phyloP scores from a whole-genome alignment of 2,797 vertebrate genomes.

The Phoebastria nigripes region DNA sequence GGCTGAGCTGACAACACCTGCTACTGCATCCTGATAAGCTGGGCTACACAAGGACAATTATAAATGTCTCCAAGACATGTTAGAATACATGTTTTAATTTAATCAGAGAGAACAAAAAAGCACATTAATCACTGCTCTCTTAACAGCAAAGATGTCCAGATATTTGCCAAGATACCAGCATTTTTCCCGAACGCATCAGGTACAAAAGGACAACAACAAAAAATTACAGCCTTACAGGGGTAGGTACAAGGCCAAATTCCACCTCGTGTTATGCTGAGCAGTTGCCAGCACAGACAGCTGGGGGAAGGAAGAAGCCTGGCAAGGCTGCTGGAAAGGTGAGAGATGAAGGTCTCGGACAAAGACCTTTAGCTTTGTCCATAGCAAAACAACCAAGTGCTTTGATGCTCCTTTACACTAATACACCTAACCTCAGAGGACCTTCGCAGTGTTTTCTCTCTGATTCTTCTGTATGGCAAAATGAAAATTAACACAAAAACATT shows the following conservation, averaged over 20 bases:
- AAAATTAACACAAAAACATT: neutral
- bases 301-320: neutral
- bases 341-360: neutral
- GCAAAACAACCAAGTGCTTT: neutral
- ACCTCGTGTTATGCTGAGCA: neutral
- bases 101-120: conserved; percentile 58
- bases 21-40: conserved; percentile 46
- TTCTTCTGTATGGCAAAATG: neutral
- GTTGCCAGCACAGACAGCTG: conserved; percentile 30
- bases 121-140: conserved; percentile 62
- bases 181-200: neutral
- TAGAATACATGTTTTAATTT: conserved; percentile 60
- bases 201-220: conserved; percentile 52
- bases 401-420: neutral
- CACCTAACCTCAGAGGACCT: neutral
- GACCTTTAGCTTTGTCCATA: neutral
- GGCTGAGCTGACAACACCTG: conserved; percentile 47
- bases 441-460: neutral
- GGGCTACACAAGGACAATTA: conserved; percentile 59
- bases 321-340: neutral
- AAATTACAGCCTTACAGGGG: conserved; percentile 6
- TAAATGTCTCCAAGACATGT: conserved; percentile 57
- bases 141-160: conserved; percentile 50
- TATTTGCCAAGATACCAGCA: conserved; percentile 54
- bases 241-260: conserved; percentile 37